A percentile compares a stretch with the other conserved stretches of the same genome.
Evolutionary conservation across 2,888 invertebrate genomes (phyloP).

Genomic region (Stenodera caucasica): DNA sequence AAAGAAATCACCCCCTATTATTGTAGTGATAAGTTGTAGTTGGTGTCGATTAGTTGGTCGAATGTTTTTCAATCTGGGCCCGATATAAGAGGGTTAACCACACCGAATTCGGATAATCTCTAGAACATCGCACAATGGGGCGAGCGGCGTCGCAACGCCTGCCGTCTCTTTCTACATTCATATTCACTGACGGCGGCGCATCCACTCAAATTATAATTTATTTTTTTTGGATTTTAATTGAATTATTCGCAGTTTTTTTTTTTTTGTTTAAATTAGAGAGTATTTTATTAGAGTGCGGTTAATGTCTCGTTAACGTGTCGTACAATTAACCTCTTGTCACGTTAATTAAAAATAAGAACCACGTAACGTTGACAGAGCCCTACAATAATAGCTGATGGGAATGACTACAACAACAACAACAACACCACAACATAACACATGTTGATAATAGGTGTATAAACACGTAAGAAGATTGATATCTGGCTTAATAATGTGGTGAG

Average conservation of each 20-base stretch:
- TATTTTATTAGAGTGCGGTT: constrained; percentile 1
- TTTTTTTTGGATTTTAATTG: too few relatives aligned
- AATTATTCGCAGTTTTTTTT: too few relatives aligned
- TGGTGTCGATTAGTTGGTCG: constrained; percentile 40
- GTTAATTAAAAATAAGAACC: constrained; percentile 20
- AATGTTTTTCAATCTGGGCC: constrained; percentile 43
- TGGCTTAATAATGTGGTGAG: constrained; percentile 38
- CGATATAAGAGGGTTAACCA: constrained; percentile 29
- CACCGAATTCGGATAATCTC: constrained; percentile 10
- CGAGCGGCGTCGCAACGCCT: neutral
- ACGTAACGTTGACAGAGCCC: neutral
- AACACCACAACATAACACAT: constrained; percentile 29
- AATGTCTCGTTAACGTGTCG: constrained; percentile 12
- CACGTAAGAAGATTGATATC: constrained; percentile 43
- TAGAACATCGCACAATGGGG: neutral
- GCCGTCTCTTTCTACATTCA: neutral
- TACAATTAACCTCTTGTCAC: constrained; percentile 16
- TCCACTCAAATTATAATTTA: too few relatives aligned
- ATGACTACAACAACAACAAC: constrained; percentile 3
- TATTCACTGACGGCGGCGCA: too few relatives aligned
- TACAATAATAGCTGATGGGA: constrained; percentile 10
- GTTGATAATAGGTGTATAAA: constrained; percentile 41
- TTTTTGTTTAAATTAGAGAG: too few relatives aligned
- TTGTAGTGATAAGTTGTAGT: too few relatives aligned
- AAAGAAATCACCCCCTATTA: too few relatives aligned